These are phyloP conservation scores for Rhinolophus ferrumequinum DNA, from an alignment of 2,113 vertebrate species.

Conservation along the genomic window DNA sequence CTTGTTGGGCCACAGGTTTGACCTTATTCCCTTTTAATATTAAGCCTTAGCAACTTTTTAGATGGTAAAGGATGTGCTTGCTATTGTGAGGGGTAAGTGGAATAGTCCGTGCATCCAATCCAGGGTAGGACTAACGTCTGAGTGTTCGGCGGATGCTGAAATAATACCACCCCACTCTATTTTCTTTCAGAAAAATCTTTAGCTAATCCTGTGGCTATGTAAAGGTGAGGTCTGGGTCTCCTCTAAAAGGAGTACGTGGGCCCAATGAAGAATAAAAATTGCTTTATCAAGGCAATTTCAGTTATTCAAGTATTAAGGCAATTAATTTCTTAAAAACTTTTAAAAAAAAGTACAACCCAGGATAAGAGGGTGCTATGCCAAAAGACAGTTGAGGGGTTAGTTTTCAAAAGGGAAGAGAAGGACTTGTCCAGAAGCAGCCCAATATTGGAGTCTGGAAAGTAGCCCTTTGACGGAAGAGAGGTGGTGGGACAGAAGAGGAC, in stretches of 20 bases:
- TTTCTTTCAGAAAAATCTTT: conserved; percentile 11
- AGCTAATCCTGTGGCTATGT: not conserved
- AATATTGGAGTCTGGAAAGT: not conserved
- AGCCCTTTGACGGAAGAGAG: not conserved
- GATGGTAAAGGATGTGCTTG: conserved; percentile 2
- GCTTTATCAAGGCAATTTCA: conserved; percentile 16
- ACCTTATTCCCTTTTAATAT: conserved; percentile 28
- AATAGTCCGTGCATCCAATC: not conserved
- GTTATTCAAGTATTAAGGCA: not conserved
- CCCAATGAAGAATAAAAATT: conserved; percentile 20
- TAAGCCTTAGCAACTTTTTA: not conserved
- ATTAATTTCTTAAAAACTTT: not conserved
- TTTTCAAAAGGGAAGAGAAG: conserved; percentile 1
- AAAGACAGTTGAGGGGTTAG: not conserved
- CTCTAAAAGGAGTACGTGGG: not conserved
- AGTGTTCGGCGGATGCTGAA: not conserved
- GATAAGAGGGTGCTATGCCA: not conserved
- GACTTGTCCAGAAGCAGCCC: not conserved
- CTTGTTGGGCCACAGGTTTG: not conserved
- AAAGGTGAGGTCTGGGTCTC: not conserved
- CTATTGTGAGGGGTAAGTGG: conserved; percentile 7
- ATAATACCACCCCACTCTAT: not conserved
- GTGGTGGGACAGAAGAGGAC: not conserved
- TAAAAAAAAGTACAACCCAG: not conserved
- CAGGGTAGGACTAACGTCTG: not conserved